Evolutionary conservation across 2,113 vertebrate species (phyloP), one percentile per base, ranked within the genome.

Genomic region (Chloebia gouldiae): DNA sequence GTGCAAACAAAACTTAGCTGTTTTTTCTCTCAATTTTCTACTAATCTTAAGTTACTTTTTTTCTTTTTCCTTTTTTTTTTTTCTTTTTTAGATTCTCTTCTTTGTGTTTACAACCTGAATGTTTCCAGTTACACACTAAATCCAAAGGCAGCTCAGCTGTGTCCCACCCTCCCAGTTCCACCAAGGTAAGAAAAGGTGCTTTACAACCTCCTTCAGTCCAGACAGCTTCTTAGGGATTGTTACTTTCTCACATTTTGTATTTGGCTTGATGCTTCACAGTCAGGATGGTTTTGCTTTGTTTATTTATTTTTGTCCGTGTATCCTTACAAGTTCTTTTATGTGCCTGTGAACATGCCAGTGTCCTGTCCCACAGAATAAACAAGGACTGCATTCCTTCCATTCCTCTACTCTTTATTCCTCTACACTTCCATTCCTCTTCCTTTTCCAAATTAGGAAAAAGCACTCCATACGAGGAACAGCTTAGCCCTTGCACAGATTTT

Each of bases 111-210:
- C 75, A 98, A 65, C 61, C 65, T 98, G 95, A 97, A 96, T 35
- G 23, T 96, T 92, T 97, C 94, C 72, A 97, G 96, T 90, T 98
- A 98, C 35, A 98, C 96, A 7, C 63, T 88, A 53, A 93, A 91
- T 93, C 91, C 96, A 65, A 82, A 93, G n/a, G 97, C 95, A 86
- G 75, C 88, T 73, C 95, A 94, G 10, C 51, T 98, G 78, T 98
- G 98, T 84, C 98, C 98, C 24, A 39, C 64, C 7, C 95, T 98
- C 13, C 98, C 98, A 6, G 97, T 98, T 86, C 98, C 98, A 80
- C 95, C 98, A 61, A 98, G 98, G 98, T 98, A 96, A 95, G 91
- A 44, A 63, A 70, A 19, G 18, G 15, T 70, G 8, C 45, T 72
- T 81, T 44, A 68, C 39, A 59, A 54, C 14, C 24, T 25, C 47